Evolutionary conservation across 2,888 invertebrate genomes (phyloP), one percentile per base, ranked within the genome.

Genomic region (Xestia rhomboidea): DNA sequence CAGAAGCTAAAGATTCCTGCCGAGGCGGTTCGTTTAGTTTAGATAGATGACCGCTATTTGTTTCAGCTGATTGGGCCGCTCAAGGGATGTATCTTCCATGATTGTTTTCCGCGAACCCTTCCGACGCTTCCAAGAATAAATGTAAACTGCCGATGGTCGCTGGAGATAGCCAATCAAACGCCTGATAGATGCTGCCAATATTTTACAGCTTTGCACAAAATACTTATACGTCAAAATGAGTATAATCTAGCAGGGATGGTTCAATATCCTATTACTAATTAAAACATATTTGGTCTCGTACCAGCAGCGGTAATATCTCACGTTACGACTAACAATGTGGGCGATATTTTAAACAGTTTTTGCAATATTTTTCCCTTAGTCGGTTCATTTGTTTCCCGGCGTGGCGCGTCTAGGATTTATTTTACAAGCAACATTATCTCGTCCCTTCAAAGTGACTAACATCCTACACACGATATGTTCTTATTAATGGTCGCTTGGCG

Each of bases 81-180:
- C 91, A 89, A 89, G 92, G 93, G 93, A 93, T 95, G 93, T 92
- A 92, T 92, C 94, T 92, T 86, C 90, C 92, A 89, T 95, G 96
- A 96, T 96, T 96, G 96, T 96, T 96, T 96, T 91, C 91, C 91
- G 90, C 92, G 92, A 93, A 95, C 95, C 96, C 95, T 94, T 94
- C 91, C 90, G 87, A 82, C 66, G 80, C 84, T 88, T 85, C 82
- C 82, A 87, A 91, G 89, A 84, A 93, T 92, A 93, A 94, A 94
- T 94, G 94, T 92, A 92, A 93, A 91, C 90, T 90, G 87, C 85
- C 85, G 91, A 93, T 93, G 89, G 90, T 86, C 87, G 88, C 87
- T 86, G 83, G 86, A 90, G 93, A 94, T 94, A 93, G 91, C 91
- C 93, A 93, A 95, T 95, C 93, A 93, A 84, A 79, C 79, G 85